Evolutionary conservation across 2,113 vertebrate genomes (phyloP), one percentile per base, ranked within the genome.

Genomic region (Lampris megalopsis): DNA sequence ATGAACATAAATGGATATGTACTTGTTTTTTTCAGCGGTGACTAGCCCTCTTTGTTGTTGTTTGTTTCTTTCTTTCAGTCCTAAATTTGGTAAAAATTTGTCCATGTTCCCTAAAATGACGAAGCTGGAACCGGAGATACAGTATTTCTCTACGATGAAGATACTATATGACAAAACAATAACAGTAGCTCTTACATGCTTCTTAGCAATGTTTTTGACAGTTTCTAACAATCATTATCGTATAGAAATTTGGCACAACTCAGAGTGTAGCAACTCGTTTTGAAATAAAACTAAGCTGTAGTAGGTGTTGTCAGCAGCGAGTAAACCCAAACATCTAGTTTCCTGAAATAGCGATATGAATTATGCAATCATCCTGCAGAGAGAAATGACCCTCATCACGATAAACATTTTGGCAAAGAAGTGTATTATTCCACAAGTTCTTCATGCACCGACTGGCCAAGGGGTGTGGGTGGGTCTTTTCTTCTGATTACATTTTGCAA

Each of bases 291-390:
- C 49, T 52, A 24, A 24, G 24, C 11, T 52, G 11, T 7, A 10
- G 8, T 45, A 5, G 43, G 43, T 45, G 4, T 4, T 5, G 43
- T 45, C 43, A 45, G 70, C 68, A 84, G 68, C 58, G 24, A 47
- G 36, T 42, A 38, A 71, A 63, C 6, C 7, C 24, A 24, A 45
- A 45, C 43, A 45, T 45, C 7, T 45, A 45, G 24, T 24, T 24
- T 24, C 24, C 43, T 4, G 41, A 65, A 62, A 56, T 45, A 45
- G 43, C 3, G 43, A 6, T 45, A 45, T 0, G 6, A 45, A 45
- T 45, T 45, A 5, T 7, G 7, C 7, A 45, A 45, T 45, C 7
- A 5, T 45, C 43, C 43, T 45, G 43, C 24, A 24, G 43, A 45
- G 4, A 45, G 43, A 45, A 45, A 4, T 5, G 43, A 7, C 43